Evolutionary conservation across 37 sponge, comb jelly and placozoan genomes (phyloP), one percentile per base, ranked within the genome.

Genomic region (Lycopodina hypogea): DNA sequence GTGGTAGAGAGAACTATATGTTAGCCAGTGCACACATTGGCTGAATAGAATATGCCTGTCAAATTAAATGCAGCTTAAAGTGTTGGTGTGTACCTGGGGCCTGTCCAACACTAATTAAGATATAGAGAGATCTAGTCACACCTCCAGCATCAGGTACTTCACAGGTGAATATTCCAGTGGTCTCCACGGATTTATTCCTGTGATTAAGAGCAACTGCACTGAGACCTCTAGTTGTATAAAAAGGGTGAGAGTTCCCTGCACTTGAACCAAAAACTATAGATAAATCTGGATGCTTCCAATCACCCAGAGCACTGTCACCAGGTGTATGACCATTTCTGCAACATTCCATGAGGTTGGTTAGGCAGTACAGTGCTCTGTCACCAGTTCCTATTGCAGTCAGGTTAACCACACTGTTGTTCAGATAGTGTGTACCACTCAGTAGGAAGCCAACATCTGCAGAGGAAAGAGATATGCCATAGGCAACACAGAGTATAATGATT

Each of bases 91-190:
- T 45, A 45, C 48, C 48, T 45, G 61, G 17, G 12, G 6, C 24
- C 29, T 29, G 28, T 60, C 61, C 61, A 60, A 60, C 61, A 60
- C 12, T 15, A 28, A 60, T 60, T 7, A 29, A 29, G 48, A 9
- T 45, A 38, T 39, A 41, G n/a, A 69, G 9, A n/a, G 23, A 38
- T 39, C 24, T 23, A 21, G 15, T 24, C 18, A 28, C 56, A 34
- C 73, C 76, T 34, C 23, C 24, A 36, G 42, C 76, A 60, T 34
- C 40, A 21, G 39, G 62, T 36, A 75, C 33, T 4, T 75, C 76
- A 75, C 76, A 75, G 76, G 38, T 58, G 30, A 34, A 75, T 23
- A 75, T n/a, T 38, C 76, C 76, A 50, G 74, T 55, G 26, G 32
- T 8, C 21, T 9, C 48, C 48, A 45, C 4, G 12, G 60, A 7